These are phyloP conservation scores for Pasiphila rectangulata DNA, from an alignment of 2,888 invertebrate species.

Conservation along the genomic window DNA sequence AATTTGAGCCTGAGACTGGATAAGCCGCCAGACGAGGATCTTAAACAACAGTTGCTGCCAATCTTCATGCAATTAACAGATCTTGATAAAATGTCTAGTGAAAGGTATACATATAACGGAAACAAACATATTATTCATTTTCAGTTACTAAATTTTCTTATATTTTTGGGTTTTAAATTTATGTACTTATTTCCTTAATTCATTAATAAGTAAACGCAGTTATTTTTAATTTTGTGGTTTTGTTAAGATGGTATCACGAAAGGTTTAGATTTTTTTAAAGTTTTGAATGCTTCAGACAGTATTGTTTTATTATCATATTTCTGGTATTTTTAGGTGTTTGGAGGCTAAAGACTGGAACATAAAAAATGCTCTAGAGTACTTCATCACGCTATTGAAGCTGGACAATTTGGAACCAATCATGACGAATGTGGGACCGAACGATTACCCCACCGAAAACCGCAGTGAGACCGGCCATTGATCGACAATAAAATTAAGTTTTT, in stretches of 20 bases:
- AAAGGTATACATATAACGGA: constrained; percentile 54
- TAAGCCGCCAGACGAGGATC: constrained; percentile 51
- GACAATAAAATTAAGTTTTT: no score
- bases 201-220: neutral
- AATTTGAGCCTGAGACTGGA: constrained; percentile 53
- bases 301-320: neutral
- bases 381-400: constrained; percentile 50
- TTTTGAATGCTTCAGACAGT: no score
- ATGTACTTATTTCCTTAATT: no score
- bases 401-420: constrained; percentile 45
- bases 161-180: no score
- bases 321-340: constrained; percentile 78
- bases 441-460: no score
- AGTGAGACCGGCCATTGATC: no score
- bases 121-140: neutral
- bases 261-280: no score
- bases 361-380: constrained; percentile 57
- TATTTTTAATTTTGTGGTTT: neutral
- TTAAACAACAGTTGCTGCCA: constrained; percentile 49
- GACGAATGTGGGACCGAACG: no score
- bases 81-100: constrained; percentile 44
- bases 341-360: constrained; percentile 84
- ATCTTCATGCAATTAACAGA: constrained; percentile 62
- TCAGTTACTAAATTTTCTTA: no score
- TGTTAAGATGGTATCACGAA: neutral